Conservation (phyloP, 37 sponge, comb jelly and placozoan species). For the Mnemiopsis leidyi region DNA sequence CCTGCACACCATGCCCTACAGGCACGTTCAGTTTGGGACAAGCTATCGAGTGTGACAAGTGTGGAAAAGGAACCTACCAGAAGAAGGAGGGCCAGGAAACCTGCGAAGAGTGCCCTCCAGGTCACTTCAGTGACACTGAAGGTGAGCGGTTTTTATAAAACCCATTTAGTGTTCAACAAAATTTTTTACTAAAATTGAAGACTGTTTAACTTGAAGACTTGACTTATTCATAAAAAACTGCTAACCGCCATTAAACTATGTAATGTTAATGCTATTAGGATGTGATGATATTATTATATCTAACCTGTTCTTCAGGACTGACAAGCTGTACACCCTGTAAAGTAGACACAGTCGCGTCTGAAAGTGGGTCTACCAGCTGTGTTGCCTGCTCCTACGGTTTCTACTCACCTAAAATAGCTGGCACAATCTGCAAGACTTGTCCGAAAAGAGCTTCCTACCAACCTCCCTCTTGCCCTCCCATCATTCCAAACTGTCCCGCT, state of each 20-base stretch:
- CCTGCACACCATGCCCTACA: background rate
- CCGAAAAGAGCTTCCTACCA: slow-evolving; percentile 11
- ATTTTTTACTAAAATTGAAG: too few species aligned
- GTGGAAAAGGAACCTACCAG: background rate
- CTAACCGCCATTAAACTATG: background rate
- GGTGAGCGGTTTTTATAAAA: too few species aligned
- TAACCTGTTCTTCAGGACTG: background rate
- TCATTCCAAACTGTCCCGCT: slow-evolving; percentile 8
- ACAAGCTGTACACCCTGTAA: background rate
- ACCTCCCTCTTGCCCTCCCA: slow-evolving; percentile 19
- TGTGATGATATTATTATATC: too few species aligned
- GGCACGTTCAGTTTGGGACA: background rate
- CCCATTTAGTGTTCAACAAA: too few species aligned
- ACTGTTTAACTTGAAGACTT: too few species aligned
- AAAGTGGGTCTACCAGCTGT: background rate
- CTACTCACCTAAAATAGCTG: slow-evolving; percentile 7
- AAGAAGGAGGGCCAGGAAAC: too few species aligned
- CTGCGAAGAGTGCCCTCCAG: background rate
- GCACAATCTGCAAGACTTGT: background rate
- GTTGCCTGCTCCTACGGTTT: slow-evolving; percentile 29
- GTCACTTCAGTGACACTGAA: background rate
- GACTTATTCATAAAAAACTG: background rate
- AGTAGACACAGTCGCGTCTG: background rate
- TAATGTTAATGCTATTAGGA: too few species aligned
- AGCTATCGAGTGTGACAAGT: slow-evolving; percentile 14